Base-by-base conservation (phyloP, 2,113 vertebrate species). In the Callocephalon fimbriatum region DNA sequence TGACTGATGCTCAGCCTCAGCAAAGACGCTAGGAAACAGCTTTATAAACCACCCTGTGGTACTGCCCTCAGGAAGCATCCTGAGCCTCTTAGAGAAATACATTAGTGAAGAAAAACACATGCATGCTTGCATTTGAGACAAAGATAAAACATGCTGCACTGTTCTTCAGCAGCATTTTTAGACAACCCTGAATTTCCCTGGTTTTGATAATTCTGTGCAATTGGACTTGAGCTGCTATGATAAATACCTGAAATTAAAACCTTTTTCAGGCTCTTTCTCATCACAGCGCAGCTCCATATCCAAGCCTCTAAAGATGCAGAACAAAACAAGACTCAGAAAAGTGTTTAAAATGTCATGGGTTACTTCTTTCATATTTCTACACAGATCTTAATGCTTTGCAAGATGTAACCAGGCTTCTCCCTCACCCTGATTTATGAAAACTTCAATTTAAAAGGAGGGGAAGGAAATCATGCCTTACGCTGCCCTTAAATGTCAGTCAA, bases 401-500 rank as follows among this genome's bases (percentile, higher is more conserved):
- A 98, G 91, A 47, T 68, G 97, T 98, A 98, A 96, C 96, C 94
- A 93, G 93, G 77, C 90, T 97, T 98, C 95, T 97, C 77, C 81
- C 91, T 95, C 86, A 91, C 86, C 87, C 77, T 90, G 95, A 97
- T 97, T 97, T 98, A 95, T 96, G 95, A 97, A 98, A 98, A 97
- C 97, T 97, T 97, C 96, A 97, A 98, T 98, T 98, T 97, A 97
- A 97, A 98, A 90, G 71, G 65, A 97, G 42, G 70, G 68, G 59
- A 90, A 93, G 80, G 72, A 98, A 97, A 97, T 86, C 94, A 94
- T 51, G 73, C 90, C 93, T 97, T 91, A 74, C 12, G 66, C 85
- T 96, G 86, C 97, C 97, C 97, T 96, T 98, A 98, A 98, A 98
- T 98, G 98, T 98, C 98, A 98, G 76, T 98, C 98, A 98, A 93